Percentiles rank a stretch among this genome's conserved stretches.
Evolutionary conservation across 2,888 invertebrate genomes (phyloP).

Genomic region (Ommatoiulus sabulosus): DNA sequence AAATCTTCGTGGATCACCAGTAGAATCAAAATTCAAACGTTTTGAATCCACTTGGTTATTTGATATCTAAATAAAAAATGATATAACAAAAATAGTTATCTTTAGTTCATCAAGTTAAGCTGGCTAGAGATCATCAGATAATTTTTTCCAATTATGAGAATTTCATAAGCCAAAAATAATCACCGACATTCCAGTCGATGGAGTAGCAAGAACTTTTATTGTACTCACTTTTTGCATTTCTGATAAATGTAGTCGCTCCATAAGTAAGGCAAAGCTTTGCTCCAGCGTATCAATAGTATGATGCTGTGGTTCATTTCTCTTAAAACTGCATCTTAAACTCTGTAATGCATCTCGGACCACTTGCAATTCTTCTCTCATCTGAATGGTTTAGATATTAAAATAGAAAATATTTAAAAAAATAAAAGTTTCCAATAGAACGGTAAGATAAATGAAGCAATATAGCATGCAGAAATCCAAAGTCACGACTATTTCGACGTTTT

Average conservation of each 20-base stretch:
- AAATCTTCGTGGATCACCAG: constrained; percentile 64
- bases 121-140: too few species aligned
- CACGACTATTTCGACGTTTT: not conserved
- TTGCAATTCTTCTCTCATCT: constrained; percentile 65
- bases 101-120: too few species aligned
- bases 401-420: not conserved
- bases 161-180: too few species aligned
- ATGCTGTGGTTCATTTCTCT: constrained; percentile 66
- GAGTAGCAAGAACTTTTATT: too few species aligned
- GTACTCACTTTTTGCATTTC: constrained; percentile 59
- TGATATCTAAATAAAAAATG: constrained; percentile 51
- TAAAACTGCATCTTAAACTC: constrained; percentile 66
- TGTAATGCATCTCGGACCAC: constrained; percentile 67
- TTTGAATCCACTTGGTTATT: constrained; percentile 51
- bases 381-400: not conserved
- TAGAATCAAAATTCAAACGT: constrained; percentile 64
- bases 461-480: not conserved
- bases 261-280: constrained; percentile 67
- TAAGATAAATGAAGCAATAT: not conserved
- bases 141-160: too few species aligned
- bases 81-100: too few species aligned
- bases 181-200: too few species aligned
- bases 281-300: constrained; percentile 68
- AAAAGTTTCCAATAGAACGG: not conserved
- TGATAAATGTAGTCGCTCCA: constrained; percentile 65